Base-by-base conservation (phyloP, 2,888 invertebrate species). In the Apamea monoglypha region DNA sequence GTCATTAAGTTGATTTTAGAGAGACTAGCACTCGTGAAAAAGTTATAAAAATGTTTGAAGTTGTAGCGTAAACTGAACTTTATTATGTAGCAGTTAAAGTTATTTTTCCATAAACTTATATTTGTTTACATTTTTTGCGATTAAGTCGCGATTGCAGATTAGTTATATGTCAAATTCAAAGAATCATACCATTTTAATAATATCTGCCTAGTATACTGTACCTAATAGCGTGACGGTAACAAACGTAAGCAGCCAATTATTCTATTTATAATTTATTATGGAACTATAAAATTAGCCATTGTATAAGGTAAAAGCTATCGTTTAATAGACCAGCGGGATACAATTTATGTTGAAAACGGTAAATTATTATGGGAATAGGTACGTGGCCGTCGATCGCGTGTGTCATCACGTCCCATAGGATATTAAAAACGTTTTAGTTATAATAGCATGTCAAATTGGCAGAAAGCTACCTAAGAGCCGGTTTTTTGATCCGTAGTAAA, bases 391-490 rank as follows among this genome's bases (percentile, higher is more conserved):
- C 32, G 56, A 59, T 81, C 56, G 83, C 83, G 73, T 84, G 83
- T 71, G 7, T 36, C 14, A 32, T 18, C n/a, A 29, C n/a, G 63
- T 80, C 83, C 70, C 76, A 25, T 44, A 32, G 80, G 83, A 71
- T 63, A 67, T 71, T 40, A n/a, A 53, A 78, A 82, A 83, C 61
- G 61, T 78, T 82, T 78, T 66, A 63, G n/a, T 63, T 25, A 36
- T n/a, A 67, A 74, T 74, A 78, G 70, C 53, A 74, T 74, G 5
- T 7, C 18, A 74, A 68, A 68, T 53, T 68, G 61, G 5, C n/a
- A 16, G 21, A 73, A 59, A 29, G 29, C 10, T 66, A 56, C 10
- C 0, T 32, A 59, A 1, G 0, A 59, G 32, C 32, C 32, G 32
- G 32, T 32, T 32, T 32, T 32, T 32, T 32, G 3, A 32, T 32